Base-by-base conservation (phyloP, 1,140 invertebrate species). In the Leguminivora glycinivorella region DNA sequence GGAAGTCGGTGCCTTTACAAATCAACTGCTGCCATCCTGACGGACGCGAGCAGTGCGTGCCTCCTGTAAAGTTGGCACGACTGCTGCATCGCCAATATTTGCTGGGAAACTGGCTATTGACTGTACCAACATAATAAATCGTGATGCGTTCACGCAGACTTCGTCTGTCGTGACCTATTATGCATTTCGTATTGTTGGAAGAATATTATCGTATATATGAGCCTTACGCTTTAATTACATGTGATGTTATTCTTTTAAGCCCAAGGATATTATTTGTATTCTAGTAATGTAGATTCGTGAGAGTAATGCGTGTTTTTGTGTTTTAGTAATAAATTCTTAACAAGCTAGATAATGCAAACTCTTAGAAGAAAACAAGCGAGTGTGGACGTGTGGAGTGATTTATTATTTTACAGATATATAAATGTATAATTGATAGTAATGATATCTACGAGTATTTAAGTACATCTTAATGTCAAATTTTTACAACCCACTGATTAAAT, bases 401-500 rank as follows among this genome's bases (percentile, higher is more conserved):
- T 52, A 19, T 52, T 52, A 10, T 52, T 52, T 43, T 43, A 6
- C 5, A 43, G 17, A n/a, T n/a, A 43, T 17, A 17, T 17, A 6
- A 43, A 43, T 43, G 4, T 43, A 43, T 43, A 43, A 17, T 43
- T n/a, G 14, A n/a, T 43, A 43, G 4, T 17, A n/a, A n/a, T 9
- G 9, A 0, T 17, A 43, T n/a, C 9, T 12, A 40, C 7, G n/a
- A n/a, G n/a, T n/a, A n/a, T n/a, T n/a, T n/a, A n/a, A n/a, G n/a
- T n/a, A n/a, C n/a, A n/a, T n/a, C n/a, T n/a, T n/a, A n/a, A n/a
- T n/a, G 79, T 82, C 77, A 75, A 72, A 72, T 70, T 77, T 69
- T 83, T 81, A 80, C 67, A 72, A 67, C 72, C 38, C 70, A 69
- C 25, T 70, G n/a, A n/a, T n/a, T n/a, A n/a, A n/a, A n/a, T n/a